phyloP scores from a whole-genome alignment of 2,113 vertebrate species.

The Boleophthalmus pectinirostris region DNA sequence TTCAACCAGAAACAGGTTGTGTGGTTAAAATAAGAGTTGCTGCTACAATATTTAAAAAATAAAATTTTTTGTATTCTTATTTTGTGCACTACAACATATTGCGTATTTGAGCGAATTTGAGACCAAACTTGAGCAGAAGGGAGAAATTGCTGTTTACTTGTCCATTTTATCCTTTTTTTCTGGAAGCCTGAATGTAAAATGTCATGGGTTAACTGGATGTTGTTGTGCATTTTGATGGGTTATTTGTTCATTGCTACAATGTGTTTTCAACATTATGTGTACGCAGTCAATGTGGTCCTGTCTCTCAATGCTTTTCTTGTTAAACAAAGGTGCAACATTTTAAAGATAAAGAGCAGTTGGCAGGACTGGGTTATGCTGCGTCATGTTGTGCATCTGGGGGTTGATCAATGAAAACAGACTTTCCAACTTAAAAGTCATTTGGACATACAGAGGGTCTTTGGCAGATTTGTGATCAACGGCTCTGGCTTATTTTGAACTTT shows the following conservation, averaged over 20 bases:
- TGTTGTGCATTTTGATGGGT: constrained; percentile 56
- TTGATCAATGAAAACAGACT: not conserved
- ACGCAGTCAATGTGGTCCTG: constrained; percentile 60
- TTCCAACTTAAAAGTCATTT: constrained; percentile 4
- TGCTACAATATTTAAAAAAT: constrained; percentile 84
- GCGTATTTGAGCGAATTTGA: constrained; percentile 73
- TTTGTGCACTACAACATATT: constrained; percentile 82
- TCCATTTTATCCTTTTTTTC: constrained; percentile 61
- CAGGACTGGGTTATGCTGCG: not conserved
- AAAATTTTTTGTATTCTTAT: constrained; percentile 82
- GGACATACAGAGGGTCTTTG: constrained; percentile 29
- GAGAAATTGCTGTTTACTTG: constrained; percentile 75
- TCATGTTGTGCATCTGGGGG: not conserved
- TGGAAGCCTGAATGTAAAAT: constrained; percentile 75
- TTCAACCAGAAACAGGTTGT: constrained; percentile 70
- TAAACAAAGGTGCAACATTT: constrained; percentile 48
- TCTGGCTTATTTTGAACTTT: constrained; percentile 31
- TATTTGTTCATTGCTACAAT: constrained; percentile 66
- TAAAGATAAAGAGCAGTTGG: not conserved
- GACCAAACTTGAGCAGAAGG: constrained; percentile 79
- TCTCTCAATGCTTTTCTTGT: constrained; percentile 55
- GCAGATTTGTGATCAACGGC: constrained; percentile 24
- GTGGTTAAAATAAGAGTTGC: constrained; percentile 73
- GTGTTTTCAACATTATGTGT: constrained; percentile 63
- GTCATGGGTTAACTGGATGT: constrained; percentile 63